A percentile compares a stretch with the other conserved stretches of the same genome.
These are phyloP conservation scores for Rhodeus uyekii DNA, from an alignment of 2,797 vertebrate species.

Conservation along the genomic window DNA sequence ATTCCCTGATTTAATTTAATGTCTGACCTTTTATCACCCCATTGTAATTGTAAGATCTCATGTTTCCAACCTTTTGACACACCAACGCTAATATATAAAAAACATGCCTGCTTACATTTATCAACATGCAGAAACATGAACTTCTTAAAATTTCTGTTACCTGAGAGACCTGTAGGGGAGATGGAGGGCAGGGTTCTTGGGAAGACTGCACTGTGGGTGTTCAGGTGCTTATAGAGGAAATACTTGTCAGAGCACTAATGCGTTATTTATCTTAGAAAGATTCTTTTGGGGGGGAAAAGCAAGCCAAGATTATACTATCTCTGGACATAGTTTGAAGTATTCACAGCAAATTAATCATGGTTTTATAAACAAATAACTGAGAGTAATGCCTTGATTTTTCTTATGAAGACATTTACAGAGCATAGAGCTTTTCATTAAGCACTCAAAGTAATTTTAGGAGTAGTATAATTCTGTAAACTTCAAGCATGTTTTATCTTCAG, in stretches of 20 bases:
- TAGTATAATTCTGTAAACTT: not conserved
- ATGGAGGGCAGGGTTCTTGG: not conserved
- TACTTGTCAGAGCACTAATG: not conserved
- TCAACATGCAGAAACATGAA: slow-evolving; percentile 30
- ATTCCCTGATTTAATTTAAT: not conserved
- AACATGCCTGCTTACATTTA: slow-evolving; percentile 18
- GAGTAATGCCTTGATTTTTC: not conserved
- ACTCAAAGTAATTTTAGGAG: not conserved
- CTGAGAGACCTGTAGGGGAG: not conserved
- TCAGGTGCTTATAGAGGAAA: slow-evolving; percentile 25
- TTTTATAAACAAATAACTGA: slow-evolving; percentile 5
- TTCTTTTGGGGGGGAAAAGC: not conserved
- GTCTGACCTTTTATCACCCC: slow-evolving; percentile 1
- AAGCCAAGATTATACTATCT: slow-evolving; percentile 21
- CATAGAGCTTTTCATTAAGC: not conserved
- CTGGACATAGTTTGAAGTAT: not conserved
- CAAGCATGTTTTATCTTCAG: not conserved
- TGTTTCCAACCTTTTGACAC: slow-evolving; percentile 13
- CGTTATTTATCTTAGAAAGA: slow-evolving; percentile 17
- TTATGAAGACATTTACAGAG: not conserved
- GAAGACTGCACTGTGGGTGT: not conserved
- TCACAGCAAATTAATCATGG: not conserved
- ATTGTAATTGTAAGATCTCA: not conserved
- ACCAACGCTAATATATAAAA: not conserved
- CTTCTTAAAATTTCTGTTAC: slow-evolving; percentile 54